A percentile compares a stretch with the other conserved stretches of the same genome.
These are phyloP conservation scores for Argyra leucocephala DNA, from an alignment of 2,888 invertebrate genomes.

Conservation along the genomic window DNA sequence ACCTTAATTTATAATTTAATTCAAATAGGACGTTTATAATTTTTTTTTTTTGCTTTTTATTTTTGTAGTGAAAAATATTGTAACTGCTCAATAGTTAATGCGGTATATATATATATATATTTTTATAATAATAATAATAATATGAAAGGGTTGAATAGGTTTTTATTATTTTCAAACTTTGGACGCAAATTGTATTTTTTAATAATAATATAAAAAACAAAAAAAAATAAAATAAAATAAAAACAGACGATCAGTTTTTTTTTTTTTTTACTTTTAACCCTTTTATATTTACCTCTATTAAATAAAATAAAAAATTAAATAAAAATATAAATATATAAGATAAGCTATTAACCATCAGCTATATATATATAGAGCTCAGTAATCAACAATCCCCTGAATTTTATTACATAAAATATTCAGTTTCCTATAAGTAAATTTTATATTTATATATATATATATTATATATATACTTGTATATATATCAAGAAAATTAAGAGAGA, in stretches of 20 bases:
- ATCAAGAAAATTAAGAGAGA: neutral
- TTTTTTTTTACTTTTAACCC: neutral
- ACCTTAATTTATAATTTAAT: no score
- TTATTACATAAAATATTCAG: no score
- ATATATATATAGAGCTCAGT: neutral
- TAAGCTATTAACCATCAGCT: neutral
- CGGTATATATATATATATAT: neutral
- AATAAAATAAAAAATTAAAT: neutral
- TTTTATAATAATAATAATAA: neutral
- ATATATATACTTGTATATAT: neutral
- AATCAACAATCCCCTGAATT: no score
- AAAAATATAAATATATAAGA: neutral
- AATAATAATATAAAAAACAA: neutral
- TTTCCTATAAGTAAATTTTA: no score
- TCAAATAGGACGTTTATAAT: neutral
- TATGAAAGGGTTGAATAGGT: neutral
- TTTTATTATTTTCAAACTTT: conserved; percentile 1
- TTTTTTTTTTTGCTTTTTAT: neutral
- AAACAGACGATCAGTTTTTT: neutral
- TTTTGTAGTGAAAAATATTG: neutral
- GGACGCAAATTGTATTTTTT: neutral
- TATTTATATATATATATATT: no score
- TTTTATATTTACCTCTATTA: neutral
- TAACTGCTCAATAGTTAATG: neutral
- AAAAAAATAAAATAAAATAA: no score